A percentile compares a stretch with the other conserved stretches of the same genome.
phyloP scores from a whole-genome alignment of 2,797 vertebrate genomes.

The Melanotaenia nigrans region DNA sequence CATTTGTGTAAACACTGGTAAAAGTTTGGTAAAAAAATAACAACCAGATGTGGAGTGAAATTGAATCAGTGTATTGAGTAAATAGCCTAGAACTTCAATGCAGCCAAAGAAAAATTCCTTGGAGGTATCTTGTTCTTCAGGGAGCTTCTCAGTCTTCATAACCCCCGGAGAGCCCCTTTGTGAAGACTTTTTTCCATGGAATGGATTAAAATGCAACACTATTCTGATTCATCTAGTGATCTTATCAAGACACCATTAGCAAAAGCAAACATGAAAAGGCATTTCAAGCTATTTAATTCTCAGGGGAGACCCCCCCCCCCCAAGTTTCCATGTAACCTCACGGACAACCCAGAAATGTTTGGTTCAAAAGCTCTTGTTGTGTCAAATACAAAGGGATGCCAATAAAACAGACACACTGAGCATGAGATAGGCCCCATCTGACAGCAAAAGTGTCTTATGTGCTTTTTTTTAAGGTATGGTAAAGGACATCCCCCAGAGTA shows the following conservation, averaged over 20 bases:
- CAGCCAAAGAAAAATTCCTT: too few species aligned
- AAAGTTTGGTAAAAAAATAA: too few species aligned
- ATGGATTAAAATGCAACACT: neutral
- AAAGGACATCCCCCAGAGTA: too few species aligned
- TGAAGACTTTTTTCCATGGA: neutral
- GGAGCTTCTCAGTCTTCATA: neutral
- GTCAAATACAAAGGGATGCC: neutral
- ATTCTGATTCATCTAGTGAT: neutral
- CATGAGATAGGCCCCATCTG: neutral
- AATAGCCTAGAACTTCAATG: too few species aligned
- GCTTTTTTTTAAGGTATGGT: too few species aligned
- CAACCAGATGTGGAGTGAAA: too few species aligned
- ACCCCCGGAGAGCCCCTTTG: neutral
- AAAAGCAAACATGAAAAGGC: neutral
- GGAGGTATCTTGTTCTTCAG: neutral
- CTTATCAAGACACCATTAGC: neutral
- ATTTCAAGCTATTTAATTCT: neutral
- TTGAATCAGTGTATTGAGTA: too few species aligned
- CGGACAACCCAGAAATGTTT: neutral
- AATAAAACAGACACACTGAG: too few species aligned
- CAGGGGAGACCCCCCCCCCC: neutral
- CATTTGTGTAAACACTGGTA: too few species aligned
- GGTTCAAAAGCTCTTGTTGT: neutral
- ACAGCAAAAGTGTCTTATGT: too few species aligned
- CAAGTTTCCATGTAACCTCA: neutral